These are phyloP conservation scores for Eueremaeus valkanovi DNA, from an alignment of 2,888 invertebrate species.

Conservation along the genomic window DNA sequence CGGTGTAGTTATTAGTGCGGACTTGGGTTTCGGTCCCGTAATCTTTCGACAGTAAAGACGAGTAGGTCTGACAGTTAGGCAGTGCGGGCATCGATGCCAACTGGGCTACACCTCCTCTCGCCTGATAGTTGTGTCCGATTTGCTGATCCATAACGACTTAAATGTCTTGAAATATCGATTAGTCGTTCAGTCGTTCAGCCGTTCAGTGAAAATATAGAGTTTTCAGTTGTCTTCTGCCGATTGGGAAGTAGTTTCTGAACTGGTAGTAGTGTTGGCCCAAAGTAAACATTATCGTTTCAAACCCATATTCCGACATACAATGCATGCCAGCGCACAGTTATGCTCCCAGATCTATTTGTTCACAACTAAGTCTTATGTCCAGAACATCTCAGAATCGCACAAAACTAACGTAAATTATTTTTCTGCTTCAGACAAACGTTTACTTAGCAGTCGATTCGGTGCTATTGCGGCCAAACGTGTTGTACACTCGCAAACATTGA, in stretches of 20 bases:
- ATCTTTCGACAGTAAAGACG: constrained; percentile 1
- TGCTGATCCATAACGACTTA: not conserved
- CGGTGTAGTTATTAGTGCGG: not conserved
- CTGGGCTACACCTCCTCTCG: not conserved
- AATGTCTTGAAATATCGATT: not conserved
- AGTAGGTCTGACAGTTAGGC: not conserved
- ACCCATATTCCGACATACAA: not conserved
- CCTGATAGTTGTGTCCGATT: constrained; percentile 3
- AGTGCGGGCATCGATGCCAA: constrained; percentile 10
- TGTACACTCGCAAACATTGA: not conserved
- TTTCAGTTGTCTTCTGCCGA: not conserved
- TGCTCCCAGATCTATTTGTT: not conserved
- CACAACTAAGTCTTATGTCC: not conserved
- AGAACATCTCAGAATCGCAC: no score
- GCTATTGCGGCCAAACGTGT: not conserved
- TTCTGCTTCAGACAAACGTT: constrained; percentile 6
- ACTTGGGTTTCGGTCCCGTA: not conserved
- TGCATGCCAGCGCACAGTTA: not conserved
- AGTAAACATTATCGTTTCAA: not conserved
- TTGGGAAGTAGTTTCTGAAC: not conserved
- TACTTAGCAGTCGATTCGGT: not conserved
- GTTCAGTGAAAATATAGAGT: not conserved
- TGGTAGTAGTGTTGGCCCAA: not conserved
- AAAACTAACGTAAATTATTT: not conserved
- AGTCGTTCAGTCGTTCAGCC: no score